Evolutionary conservation across 37 sponge, comb jelly and placozoan species (phyloP).

Genomic region (Spongilla lacustris): DNA sequence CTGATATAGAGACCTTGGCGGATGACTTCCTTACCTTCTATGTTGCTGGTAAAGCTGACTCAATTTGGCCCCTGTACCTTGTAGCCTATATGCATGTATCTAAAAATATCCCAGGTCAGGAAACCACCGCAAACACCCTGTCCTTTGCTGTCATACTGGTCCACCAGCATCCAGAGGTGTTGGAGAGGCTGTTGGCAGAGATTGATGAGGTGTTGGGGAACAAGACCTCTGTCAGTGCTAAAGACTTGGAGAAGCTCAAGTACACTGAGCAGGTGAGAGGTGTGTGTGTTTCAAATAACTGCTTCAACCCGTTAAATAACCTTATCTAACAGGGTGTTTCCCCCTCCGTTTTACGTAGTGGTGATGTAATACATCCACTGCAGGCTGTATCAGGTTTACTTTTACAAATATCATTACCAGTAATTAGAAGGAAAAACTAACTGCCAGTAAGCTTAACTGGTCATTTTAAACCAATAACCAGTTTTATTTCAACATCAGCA

Average conservation of each 20-base stretch:
- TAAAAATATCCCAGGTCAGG: constrained; percentile 25
- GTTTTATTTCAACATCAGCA: too few relatives aligned
- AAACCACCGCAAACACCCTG: not conserved
- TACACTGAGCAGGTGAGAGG: constrained; percentile 14
- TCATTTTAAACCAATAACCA: too few relatives aligned
- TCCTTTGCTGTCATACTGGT: not conserved
- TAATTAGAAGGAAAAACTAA: too few relatives aligned
- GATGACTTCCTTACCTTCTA: constrained; percentile 3
- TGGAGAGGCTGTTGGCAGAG: constrained; percentile 16
- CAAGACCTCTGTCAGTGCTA: not conserved
- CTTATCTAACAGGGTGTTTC: too few relatives aligned
- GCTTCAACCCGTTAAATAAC: too few relatives aligned
- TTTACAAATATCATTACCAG: too few relatives aligned
- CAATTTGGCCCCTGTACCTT: too few relatives aligned
- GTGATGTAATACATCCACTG: too few relatives aligned
- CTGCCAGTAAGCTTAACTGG: too few relatives aligned
- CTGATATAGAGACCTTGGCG: not conserved
- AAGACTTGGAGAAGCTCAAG: constrained; percentile 11
- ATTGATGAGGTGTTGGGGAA: constrained; percentile 18
- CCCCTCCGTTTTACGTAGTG: too few relatives aligned
- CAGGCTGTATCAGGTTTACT: too few relatives aligned
- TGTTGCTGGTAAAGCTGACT: not conserved
- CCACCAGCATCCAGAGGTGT: not conserved
- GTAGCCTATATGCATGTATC: too few relatives aligned
- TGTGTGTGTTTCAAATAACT: not conserved